Evolutionary conservation across 2,113 vertebrate species (phyloP).

Genomic region (Condylura cristata): DNA sequence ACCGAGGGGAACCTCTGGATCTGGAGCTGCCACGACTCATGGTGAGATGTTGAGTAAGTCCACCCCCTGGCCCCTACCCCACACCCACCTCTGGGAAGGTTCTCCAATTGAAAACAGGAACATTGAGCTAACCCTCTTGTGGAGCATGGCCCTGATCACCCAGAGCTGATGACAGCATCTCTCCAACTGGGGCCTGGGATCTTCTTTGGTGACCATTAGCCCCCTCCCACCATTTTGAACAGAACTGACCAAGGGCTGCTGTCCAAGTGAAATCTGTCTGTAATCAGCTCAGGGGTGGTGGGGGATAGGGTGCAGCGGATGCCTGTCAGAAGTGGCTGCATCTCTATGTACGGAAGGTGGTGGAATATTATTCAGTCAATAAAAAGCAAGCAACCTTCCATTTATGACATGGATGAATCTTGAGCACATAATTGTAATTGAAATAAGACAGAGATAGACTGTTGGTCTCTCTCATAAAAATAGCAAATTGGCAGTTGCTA

Average conservation of each 20-base stretch:
- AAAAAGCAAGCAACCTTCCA: not conserved
- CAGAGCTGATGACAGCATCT: rapidly evolving
- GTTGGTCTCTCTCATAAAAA: not conserved
- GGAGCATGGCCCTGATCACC: not conserved
- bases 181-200: not conserved
- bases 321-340: not conserved
- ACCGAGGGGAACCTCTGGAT: not conserved
- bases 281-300: not conserved
- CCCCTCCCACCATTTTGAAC: not conserved
- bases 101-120: not conserved
- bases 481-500: not conserved
- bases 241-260: not conserved
- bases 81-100: not conserved
- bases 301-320: not conserved
- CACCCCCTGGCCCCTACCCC: no score
- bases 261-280: not conserved
- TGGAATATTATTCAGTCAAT: not conserved
- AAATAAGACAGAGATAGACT: no score
- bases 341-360: not conserved
- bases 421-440: no score
- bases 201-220: not conserved
- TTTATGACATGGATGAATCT: not conserved
- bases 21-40: not conserved
- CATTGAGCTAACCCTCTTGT: rapidly evolving
- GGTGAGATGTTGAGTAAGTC: not conserved